Conservation (phyloP, 2,888 invertebrate genomes). For the Parthenolecanium corni region DNA sequence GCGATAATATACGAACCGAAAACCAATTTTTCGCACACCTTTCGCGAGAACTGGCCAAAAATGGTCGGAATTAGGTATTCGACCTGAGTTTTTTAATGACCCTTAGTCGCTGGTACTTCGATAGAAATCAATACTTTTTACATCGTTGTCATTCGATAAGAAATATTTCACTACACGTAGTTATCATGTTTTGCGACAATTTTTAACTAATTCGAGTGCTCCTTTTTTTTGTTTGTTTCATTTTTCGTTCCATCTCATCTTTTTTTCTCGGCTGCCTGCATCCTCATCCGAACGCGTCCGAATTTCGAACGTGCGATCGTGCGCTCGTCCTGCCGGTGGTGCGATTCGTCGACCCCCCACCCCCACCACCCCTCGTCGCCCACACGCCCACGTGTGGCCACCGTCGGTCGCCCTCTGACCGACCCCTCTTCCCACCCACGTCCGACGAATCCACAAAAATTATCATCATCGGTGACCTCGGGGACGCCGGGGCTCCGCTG, state of each 20-base stretch:
- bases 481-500: slow-evolving; percentile 52
- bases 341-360: slow-evolving; percentile 13
- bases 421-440: slow-evolving; percentile 47
- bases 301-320: neutral
- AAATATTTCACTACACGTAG: too few species aligned
- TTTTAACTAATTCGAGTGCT: neutral
- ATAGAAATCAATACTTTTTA: too few species aligned
- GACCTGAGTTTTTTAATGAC: too few species aligned
- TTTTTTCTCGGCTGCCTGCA: neutral
- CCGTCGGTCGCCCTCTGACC: slow-evolving; percentile 25
- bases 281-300: neutral
- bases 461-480: slow-evolving; percentile 40
- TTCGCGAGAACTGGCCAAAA: neutral
- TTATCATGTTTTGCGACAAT: neutral
- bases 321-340: slow-evolving; percentile 4
- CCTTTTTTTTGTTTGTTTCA: slow-evolving; percentile 1
- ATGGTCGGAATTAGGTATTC: too few species aligned
- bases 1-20: neutral
- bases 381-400: neutral
- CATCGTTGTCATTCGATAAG: too few species aligned
- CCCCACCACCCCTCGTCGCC: neutral
- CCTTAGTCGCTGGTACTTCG: too few species aligned
- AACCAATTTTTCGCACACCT: too few species aligned
- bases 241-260: too few species aligned
- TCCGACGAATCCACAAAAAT: slow-evolving; percentile 44